Conservation (phyloP, 2,113 vertebrate species). For the Fulica atra region DNA sequence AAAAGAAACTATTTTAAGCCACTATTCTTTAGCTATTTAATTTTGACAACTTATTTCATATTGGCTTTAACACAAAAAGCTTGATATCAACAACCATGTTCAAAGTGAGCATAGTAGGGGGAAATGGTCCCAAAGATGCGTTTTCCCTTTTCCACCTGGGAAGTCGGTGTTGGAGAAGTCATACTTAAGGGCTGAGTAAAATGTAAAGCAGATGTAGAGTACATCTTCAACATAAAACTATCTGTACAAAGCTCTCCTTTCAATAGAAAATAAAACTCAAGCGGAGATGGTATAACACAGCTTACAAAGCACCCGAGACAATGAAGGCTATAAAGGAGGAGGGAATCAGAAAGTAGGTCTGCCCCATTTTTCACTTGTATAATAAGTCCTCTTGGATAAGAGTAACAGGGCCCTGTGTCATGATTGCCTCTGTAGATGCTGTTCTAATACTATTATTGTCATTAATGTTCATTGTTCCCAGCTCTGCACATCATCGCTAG, state of each 20-base stretch:
- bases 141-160: background rate
- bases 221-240: background rate
- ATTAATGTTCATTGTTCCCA: slow-evolving; percentile 27
- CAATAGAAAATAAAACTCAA: slow-evolving; percentile 6
- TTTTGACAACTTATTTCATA: slow-evolving; percentile 42
- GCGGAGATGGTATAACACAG: background rate
- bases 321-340: background rate
- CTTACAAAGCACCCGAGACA: background rate
- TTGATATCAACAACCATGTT: background rate
- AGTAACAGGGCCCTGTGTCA: background rate
- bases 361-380: background rate
- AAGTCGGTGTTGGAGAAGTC: background rate
- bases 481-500: background rate
- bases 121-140: background rate
- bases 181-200: background rate
- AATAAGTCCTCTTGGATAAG: background rate
- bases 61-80: slow-evolving; percentile 16
- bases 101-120: background rate
- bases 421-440: background rate
- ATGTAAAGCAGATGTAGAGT: background rate
- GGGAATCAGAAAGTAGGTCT: background rate
- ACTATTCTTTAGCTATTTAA: background rate
- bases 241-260: background rate
- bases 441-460: slow-evolving; percentile 1
- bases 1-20: slow-evolving; percentile 31